A percentile compares a stretch with the other conserved stretches of the same genome.
Conservation (phyloP, 2,888 invertebrate genomes). For the Laothoe populi region DNA sequence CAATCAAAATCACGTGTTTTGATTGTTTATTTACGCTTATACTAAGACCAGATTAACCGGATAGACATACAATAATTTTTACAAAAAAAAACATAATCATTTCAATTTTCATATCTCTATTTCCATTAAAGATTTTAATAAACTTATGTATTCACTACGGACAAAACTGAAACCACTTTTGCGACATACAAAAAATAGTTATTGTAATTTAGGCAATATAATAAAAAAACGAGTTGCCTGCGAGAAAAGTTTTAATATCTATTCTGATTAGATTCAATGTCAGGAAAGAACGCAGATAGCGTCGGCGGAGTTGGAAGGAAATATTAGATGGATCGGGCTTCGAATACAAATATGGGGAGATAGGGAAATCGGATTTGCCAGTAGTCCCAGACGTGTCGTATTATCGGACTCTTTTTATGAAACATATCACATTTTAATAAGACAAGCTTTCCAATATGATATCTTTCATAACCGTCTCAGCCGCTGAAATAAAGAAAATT, state of each 20-base stretch:
- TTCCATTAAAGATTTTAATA: constrained; percentile 1
- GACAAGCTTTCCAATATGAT: constrained; percentile 48
- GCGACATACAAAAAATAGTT: constrained; percentile 5
- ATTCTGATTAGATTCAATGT: constrained; percentile 85
- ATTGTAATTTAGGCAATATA: constrained; percentile 40
- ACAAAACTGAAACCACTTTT: constrained; percentile 4
- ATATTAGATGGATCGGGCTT: constrained; percentile 82
- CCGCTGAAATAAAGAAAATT: constrained; percentile 7
- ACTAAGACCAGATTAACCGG: constrained; percentile 16
- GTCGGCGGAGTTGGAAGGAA: constrained; percentile 79
- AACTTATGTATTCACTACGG: neutral
- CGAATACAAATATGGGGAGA: constrained; percentile 84
- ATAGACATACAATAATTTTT: neutral
- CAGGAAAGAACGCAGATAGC: constrained; percentile 82
- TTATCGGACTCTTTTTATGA: constrained; percentile 77
- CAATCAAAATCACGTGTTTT: constrained; percentile 63
- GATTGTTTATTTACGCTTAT: constrained; percentile 58
- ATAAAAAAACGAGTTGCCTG: constrained; percentile 63
- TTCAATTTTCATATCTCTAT: neutral
- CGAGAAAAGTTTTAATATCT: constrained; percentile 84
- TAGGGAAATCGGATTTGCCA: constrained; percentile 82
- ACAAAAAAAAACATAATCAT: neutral
- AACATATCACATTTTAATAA: constrained; percentile 74
- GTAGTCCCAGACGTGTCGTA: constrained; percentile 79
- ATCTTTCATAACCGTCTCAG: constrained; percentile 43